Evolutionary conservation across 2,113 vertebrate genomes (phyloP).

Genomic region (Psophia crepitans): DNA sequence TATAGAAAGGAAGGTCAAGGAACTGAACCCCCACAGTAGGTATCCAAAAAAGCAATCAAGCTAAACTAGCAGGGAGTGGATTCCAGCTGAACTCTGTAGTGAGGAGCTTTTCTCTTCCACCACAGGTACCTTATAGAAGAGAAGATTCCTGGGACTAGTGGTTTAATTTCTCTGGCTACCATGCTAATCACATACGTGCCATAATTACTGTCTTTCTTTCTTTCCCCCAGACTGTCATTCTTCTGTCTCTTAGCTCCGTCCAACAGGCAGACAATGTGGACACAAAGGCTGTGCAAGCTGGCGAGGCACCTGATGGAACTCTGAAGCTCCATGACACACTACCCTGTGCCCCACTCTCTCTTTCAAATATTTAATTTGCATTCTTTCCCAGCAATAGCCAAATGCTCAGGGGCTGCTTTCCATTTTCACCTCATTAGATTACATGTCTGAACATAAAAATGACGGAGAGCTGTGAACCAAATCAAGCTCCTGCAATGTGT

Average conservation of each 20-base stretch:
- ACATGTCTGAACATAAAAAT: constrained; percentile 66
- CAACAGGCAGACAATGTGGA: constrained; percentile 73
- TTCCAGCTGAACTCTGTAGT: constrained; percentile 83
- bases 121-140: constrained; percentile 80
- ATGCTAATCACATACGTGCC: constrained; percentile 85
- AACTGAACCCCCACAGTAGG: constrained; percentile 84
- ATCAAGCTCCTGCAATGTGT: constrained; percentile 78
- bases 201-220: constrained; percentile 84
- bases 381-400: constrained; percentile 78
- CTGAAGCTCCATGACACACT: constrained; percentile 12
- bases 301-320: constrained; percentile 77
- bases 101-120: constrained; percentile 82
- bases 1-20: constrained; percentile 84
- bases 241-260: constrained; percentile 75
- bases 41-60: constrained; percentile 93
- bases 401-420: constrained; percentile 66
- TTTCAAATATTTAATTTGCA: constrained; percentile 77
- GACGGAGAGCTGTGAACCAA: constrained; percentile 66
- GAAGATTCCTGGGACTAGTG: constrained; percentile 88
- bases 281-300: constrained; percentile 76
- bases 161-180: constrained; percentile 95
- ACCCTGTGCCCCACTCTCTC: not conserved
- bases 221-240: constrained; percentile 79
- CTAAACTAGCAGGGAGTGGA: constrained; percentile 84
- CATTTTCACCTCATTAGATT: constrained; percentile 72